Evolutionary conservation across 2,113 vertebrate species (phyloP).

Genomic region (Pao palembangensis): DNA sequence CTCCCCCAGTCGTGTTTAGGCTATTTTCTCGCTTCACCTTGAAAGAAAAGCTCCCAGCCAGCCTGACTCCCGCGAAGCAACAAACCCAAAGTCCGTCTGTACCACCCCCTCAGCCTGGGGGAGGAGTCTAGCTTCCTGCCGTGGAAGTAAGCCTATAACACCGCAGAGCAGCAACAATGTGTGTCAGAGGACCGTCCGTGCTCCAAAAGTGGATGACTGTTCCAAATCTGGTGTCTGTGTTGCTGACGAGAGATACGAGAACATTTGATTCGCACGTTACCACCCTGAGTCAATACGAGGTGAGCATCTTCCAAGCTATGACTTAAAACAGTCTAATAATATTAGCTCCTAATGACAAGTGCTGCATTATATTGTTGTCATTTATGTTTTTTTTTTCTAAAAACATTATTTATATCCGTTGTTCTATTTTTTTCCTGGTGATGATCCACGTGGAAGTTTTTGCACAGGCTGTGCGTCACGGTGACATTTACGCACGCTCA

Average conservation of each 20-base stretch:
- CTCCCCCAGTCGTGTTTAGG: constrained; percentile 10
- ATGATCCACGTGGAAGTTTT: constrained; percentile 9
- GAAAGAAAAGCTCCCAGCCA: constrained; percentile 53
- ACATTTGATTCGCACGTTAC: constrained; percentile 31
- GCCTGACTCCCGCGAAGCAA: constrained; percentile 51
- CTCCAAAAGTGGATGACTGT: constrained; percentile 69
- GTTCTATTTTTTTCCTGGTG: not conserved
- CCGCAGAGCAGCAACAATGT: constrained; percentile 58
- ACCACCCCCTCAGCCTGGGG: constrained; percentile 38
- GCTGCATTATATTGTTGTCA: constrained; percentile 18
- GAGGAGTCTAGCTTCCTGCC: constrained; percentile 59
- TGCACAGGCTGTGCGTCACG: constrained; percentile 35
- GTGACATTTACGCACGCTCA: constrained; percentile 58
- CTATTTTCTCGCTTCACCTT: constrained; percentile 62
- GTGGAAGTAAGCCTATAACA: constrained; percentile 59
- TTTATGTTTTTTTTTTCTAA: constrained; percentile 6
- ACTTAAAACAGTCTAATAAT: not conserved
- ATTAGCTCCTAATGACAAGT: not conserved
- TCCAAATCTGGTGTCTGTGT: constrained; percentile 56
- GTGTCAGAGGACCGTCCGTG: constrained; percentile 72
- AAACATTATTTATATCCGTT: not conserved
- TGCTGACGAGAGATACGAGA: constrained; percentile 56
- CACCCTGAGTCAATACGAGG: constrained; percentile 63
- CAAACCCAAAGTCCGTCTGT: constrained; percentile 42
- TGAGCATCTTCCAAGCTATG: constrained; percentile 46